Evolutionary conservation across 2,113 vertebrate species (phyloP).

Genomic region (Aphyosemion australe): DNA sequence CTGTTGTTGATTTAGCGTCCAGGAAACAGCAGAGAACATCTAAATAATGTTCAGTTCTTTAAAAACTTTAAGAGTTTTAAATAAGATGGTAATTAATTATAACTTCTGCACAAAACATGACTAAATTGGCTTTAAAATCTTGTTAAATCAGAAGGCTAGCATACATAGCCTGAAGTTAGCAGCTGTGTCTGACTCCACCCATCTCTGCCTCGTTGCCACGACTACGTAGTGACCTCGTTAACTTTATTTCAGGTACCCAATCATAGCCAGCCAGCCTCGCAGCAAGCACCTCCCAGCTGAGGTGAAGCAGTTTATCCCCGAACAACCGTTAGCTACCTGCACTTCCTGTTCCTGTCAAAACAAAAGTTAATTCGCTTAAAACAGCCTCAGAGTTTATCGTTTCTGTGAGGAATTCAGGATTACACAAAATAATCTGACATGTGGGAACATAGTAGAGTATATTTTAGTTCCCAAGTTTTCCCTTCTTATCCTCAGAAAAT

Average conservation of each 20-base stretch:
- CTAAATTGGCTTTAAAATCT: too few relatives aligned
- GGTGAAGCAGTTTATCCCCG: constrained; percentile 64
- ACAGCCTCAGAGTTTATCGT: constrained; percentile 17
- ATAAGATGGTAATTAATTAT: too few relatives aligned
- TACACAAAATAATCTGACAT: constrained; percentile 36
- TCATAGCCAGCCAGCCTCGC: constrained; percentile 75
- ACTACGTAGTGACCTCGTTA: constrained; percentile 73
- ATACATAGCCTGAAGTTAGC: constrained; percentile 14
- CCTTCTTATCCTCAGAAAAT: constrained; percentile 36
- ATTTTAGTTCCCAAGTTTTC: constrained; percentile 21
- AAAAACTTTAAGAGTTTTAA: too few relatives aligned
- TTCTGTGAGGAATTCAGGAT: constrained; percentile 7
- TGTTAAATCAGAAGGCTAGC: neutral
- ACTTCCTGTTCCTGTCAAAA: constrained; percentile 29
- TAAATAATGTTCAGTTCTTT: too few relatives aligned
- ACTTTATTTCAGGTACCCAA: constrained; percentile 76
- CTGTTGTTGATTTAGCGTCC: too few relatives aligned
- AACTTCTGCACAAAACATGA: too few relatives aligned
- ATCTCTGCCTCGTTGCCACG: constrained; percentile 52
- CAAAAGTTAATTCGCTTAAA: constrained; percentile 9
- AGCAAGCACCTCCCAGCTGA: constrained; percentile 49
- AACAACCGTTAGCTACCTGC: constrained; percentile 75
- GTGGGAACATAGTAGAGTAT: constrained; percentile 17
- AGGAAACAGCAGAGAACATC: too few relatives aligned
- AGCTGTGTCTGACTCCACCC: constrained; percentile 30